Conservation (phyloP, 64 coral and sea anemone species). For the Pocillopora damicornis region DNA sequence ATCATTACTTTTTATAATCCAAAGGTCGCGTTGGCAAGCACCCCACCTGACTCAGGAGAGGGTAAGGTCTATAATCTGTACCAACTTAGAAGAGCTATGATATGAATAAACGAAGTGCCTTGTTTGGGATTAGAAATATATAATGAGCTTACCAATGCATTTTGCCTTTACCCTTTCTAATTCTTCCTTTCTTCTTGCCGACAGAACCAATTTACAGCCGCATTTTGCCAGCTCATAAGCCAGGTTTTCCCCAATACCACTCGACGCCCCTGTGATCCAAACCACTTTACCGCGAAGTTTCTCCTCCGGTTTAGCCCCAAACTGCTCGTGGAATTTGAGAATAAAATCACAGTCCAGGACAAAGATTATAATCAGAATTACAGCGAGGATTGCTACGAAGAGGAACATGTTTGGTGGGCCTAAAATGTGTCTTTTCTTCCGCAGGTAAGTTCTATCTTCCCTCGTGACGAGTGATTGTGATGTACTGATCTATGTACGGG, state of each 20-base stretch:
- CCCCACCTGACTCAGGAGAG: too few relatives aligned
- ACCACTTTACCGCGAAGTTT: constrained; percentile 66
- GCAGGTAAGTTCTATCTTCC: too few relatives aligned
- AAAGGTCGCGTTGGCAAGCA: too few relatives aligned
- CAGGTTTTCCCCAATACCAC: constrained; percentile 75
- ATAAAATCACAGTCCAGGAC: constrained; percentile 66
- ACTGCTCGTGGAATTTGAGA: constrained; percentile 60
- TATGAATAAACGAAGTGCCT: background rate
- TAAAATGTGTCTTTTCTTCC: too few relatives aligned
- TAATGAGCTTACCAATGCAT: constrained; percentile 57
- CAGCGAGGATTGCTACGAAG: constrained; percentile 11
- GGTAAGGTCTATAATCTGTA: too few relatives aligned
- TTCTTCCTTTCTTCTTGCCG: constrained; percentile 76
- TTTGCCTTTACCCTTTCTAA: constrained; percentile 69
- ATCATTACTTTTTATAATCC: too few relatives aligned
- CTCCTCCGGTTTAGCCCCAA: constrained; percentile 56
- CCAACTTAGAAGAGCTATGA: too few relatives aligned
- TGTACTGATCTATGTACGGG: too few relatives aligned
- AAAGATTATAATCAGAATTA: constrained; percentile 49
- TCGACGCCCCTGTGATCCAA: constrained; percentile 81
- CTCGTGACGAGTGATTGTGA: too few relatives aligned
- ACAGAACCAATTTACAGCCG: constrained; percentile 65
- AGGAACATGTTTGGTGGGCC: background rate
- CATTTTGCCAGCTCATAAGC: constrained; percentile 69
- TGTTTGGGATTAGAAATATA: background rate